Conservation (phyloP, 2,113 vertebrate genomes). For the Grammomys dolichurus region DNA sequence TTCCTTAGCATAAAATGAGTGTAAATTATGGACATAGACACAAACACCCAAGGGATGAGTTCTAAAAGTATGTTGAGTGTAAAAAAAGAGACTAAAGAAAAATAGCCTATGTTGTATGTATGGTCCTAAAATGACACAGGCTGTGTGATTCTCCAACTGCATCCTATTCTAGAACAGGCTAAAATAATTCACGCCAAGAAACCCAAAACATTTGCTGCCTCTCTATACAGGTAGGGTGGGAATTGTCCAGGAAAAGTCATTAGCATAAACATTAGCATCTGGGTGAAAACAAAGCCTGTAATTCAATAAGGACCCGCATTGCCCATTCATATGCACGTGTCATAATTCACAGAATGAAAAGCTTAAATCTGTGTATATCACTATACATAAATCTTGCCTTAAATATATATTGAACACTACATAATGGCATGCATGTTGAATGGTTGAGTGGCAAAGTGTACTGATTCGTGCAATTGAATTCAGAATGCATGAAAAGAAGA, state of each 20-base stretch:
- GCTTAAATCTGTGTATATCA: not conserved
- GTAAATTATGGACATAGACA: not conserved
- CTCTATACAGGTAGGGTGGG: not conserved
- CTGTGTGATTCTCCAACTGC: not conserved
- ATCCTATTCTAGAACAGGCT: slow-evolving; percentile 39
- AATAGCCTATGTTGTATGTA: not conserved
- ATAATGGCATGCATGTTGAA: not conserved
- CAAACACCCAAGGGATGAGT: not conserved
- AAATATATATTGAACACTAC: slow-evolving; percentile 8
- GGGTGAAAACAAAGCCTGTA: not conserved
- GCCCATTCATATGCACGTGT: not conserved
- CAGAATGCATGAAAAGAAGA: slow-evolving; percentile 13
- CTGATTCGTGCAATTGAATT: slow-evolving; percentile 23
- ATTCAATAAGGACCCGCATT: not conserved
- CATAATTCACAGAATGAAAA: not conserved
- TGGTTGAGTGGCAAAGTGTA: not conserved
- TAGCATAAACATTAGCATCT: not conserved
- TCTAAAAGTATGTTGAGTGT: not conserved
- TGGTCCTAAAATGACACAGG: not conserved
- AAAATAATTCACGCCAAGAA: not conserved
- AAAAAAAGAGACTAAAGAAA: not conserved
- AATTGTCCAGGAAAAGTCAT: not conserved
- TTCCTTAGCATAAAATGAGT: not conserved
- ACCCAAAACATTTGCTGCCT: not conserved
- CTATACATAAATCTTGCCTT: not conserved